Conservation (phyloP, 2,113 vertebrate genomes). For the Pungitius pungitius region DNA sequence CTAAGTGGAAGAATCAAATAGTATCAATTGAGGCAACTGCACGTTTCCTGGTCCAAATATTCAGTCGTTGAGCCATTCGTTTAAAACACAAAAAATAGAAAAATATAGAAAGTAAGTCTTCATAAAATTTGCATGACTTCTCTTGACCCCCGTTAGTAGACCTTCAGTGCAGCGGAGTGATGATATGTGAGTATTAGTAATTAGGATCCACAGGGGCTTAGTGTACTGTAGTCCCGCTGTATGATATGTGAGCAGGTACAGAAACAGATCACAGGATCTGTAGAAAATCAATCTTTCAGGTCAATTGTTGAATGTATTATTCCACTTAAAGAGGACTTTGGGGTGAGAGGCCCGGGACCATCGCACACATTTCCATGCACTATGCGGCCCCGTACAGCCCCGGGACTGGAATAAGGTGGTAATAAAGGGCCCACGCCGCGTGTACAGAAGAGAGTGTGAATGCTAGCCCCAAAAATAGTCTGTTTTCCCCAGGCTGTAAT, state of each 20-base stretch:
- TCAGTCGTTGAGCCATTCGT: neutral
- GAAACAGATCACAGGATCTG: neutral
- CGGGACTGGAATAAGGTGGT: constrained; percentile 50
- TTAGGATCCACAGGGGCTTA: neutral
- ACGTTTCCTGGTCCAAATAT: neutral
- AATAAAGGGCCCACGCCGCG: constrained; percentile 41
- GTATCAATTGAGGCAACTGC: neutral
- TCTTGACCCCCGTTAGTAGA: neutral
- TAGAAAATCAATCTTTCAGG: neutral
- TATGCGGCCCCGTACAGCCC: constrained; percentile 33
- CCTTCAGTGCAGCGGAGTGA: neutral
- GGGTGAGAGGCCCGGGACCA: neutral
- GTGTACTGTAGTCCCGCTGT: neutral
- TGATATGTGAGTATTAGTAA: neutral
- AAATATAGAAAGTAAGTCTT: neutral
- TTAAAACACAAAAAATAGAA: neutral
- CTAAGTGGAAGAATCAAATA: constrained; percentile 6
- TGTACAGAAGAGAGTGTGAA: constrained; percentile 50
- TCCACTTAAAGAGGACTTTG: neutral
- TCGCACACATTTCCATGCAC: constrained; percentile 60
- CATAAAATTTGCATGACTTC: neutral
- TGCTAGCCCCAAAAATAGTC: constrained; percentile 55
- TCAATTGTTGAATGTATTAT: constrained; percentile 11
- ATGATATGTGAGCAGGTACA: neutral
- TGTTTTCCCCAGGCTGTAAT: constrained; percentile 37